These are phyloP conservation scores for Eidolon dupreanum DNA, from an alignment of 2,797 vertebrate species.

Conservation along the genomic window DNA sequence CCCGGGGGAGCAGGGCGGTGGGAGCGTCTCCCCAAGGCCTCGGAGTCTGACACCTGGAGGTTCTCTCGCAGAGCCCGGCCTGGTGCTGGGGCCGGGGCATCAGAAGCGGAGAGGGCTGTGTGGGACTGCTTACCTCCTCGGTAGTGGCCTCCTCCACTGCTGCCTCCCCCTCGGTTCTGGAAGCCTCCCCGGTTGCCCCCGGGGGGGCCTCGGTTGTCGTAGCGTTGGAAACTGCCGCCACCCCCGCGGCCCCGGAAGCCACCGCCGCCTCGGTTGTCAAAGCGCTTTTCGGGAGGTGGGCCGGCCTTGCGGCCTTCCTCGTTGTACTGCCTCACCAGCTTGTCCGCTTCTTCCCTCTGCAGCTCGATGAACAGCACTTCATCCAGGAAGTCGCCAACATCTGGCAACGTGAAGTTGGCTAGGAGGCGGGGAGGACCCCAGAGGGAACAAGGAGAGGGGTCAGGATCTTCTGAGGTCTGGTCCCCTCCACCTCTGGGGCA, in stretches of 20 bases:
- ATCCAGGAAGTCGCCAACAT: conserved; percentile 93
- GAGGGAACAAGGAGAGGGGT: not conserved
- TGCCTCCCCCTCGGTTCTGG: conserved; percentile 89
- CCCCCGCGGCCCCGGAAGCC: conserved; percentile 86
- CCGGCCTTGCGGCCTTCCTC: conserved; percentile 93
- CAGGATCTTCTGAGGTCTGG: not conserved
- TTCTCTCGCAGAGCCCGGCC: not conserved
- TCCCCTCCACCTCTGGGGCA: not conserved
- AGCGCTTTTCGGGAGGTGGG: conserved; percentile 94
- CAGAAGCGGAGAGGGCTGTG: not conserved
- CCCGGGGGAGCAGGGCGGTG: not conserved
- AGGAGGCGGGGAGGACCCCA: not conserved
- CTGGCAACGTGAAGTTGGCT: conserved; percentile 95
- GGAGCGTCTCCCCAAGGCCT: not conserved
- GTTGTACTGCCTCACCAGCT: conserved; percentile 93
- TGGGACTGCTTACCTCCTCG: conserved; percentile 65
- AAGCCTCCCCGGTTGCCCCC: conserved; percentile 84
- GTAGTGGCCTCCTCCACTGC: conserved; percentile 83
- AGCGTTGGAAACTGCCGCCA: conserved; percentile 83
- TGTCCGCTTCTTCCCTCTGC: conserved; percentile 90
- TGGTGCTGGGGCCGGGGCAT: not conserved
- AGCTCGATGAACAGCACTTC: conserved; percentile 90
- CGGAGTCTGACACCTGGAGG: not conserved
- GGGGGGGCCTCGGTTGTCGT: conserved; percentile 81
- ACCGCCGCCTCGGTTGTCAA: conserved; percentile 88